phyloP scores from a whole-genome alignment of 2,888 invertebrate genomes.

The Atrina japonica region DNA sequence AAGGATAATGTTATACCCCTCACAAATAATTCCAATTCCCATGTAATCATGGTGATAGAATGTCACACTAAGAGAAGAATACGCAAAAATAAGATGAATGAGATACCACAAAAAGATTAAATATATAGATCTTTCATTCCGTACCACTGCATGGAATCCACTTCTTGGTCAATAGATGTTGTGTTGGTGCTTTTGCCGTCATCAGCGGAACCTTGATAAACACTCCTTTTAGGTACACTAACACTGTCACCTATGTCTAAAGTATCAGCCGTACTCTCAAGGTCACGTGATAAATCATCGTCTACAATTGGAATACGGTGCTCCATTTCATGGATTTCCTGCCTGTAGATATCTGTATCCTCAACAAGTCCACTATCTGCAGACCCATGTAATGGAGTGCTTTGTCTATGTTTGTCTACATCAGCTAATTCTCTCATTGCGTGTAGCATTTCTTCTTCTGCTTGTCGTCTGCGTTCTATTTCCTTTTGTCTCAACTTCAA shows the following conservation, averaged over 20 bases:
- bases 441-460: constrained; percentile 51
- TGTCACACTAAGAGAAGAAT: no score
- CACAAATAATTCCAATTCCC: no score
- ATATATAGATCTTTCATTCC: no score
- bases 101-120: no score
- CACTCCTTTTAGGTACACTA: constrained; percentile 51
- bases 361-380: constrained; percentile 13
- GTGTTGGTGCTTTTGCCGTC: constrained; percentile 55
- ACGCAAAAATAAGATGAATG: no score
- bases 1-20: no score
- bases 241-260: constrained; percentile 47
- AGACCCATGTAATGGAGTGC: constrained; percentile 38
- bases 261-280: constrained; percentile 21
- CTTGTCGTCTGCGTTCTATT: constrained; percentile 36
- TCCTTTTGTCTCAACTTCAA: no score
- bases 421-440: constrained; percentile 35
- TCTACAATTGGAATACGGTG: neutral
- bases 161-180: constrained; percentile 20
- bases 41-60: no score
- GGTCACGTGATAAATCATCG: constrained; percentile 18
- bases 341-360: constrained; percentile 2
- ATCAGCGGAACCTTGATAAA: constrained; percentile 41
- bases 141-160: neutral
- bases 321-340: constrained; percentile 6
- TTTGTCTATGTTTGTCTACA: no score